Evolutionary conservation across 2,113 vertebrate genomes (phyloP).

Genomic region (Columba livia): DNA sequence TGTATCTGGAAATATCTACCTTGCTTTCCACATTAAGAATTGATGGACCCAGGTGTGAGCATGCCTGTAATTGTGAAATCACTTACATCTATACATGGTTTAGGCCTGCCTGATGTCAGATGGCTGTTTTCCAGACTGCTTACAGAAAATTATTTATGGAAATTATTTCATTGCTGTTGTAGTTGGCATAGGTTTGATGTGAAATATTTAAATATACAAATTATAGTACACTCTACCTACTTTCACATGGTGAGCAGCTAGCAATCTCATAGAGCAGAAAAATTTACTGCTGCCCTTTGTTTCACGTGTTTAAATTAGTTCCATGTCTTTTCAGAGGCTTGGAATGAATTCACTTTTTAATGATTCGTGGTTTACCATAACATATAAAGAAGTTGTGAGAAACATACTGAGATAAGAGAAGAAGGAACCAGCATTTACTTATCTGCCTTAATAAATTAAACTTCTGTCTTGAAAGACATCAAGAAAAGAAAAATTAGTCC

Average conservation of each 20-base stretch:
- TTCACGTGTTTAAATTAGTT: background rate
- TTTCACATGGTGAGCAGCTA: background rate
- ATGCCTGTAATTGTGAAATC: background rate
- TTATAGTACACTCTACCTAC: background rate
- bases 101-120: background rate
- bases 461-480: background rate
- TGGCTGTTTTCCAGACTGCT: background rate
- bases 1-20: background rate
- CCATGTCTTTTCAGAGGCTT: background rate
- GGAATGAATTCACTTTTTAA: background rate
- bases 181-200: background rate
- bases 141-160: background rate
- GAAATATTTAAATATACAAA: background rate
- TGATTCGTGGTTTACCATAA: background rate
- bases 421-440: background rate
- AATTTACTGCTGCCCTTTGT: background rate
- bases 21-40: background rate
- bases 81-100: background rate
- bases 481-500: background rate
- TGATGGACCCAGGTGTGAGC: accelerated
- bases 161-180: background rate
- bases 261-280: background rate
- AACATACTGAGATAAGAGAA: background rate
- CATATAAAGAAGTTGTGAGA: background rate
- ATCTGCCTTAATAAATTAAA: background rate